Evolutionary conservation across 2,113 vertebrate species (phyloP).

Genomic region (Hyperopisus bebe): DNA sequence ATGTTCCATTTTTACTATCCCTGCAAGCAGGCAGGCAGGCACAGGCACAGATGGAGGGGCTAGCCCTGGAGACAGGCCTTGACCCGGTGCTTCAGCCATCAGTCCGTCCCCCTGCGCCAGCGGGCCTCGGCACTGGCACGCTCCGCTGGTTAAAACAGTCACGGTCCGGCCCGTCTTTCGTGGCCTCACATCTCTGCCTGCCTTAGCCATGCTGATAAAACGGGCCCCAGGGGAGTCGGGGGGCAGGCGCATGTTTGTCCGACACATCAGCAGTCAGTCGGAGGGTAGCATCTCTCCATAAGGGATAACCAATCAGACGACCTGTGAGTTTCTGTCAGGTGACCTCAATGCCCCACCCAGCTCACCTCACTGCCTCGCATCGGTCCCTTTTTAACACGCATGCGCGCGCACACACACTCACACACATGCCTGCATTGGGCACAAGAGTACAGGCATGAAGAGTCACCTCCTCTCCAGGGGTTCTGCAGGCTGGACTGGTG

Average conservation of each 20-base stretch:
- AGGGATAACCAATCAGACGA: slow-evolving; percentile 6
- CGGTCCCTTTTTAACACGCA: background rate
- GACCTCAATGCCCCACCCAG: slow-evolving; percentile 3
- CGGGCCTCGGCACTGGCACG: background rate
- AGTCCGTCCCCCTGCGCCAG: background rate
- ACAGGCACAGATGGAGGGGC: background rate
- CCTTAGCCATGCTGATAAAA: background rate
- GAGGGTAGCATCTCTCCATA: background rate
- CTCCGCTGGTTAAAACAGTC: slow-evolving; percentile 1
- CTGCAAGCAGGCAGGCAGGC: slow-evolving; percentile 4
- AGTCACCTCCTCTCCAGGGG: background rate
- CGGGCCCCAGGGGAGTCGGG: background rate
- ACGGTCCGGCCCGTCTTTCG: background rate
- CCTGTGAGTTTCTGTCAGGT: background rate
- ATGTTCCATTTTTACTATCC: background rate
- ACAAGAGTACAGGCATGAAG: background rate
- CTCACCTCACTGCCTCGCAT: background rate
- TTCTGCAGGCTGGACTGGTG: background rate
- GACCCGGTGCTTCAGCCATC: slow-evolving; percentile 5
- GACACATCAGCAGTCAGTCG: slow-evolving; percentile 3
- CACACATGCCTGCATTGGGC: background rate
- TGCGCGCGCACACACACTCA: background rate
- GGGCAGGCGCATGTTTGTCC: background rate
- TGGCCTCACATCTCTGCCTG: background rate
- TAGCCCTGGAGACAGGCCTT: background rate